These are phyloP conservation scores for Notocelia uddmanniana DNA, from an alignment of 2,888 invertebrate species.

Conservation along the genomic window DNA sequence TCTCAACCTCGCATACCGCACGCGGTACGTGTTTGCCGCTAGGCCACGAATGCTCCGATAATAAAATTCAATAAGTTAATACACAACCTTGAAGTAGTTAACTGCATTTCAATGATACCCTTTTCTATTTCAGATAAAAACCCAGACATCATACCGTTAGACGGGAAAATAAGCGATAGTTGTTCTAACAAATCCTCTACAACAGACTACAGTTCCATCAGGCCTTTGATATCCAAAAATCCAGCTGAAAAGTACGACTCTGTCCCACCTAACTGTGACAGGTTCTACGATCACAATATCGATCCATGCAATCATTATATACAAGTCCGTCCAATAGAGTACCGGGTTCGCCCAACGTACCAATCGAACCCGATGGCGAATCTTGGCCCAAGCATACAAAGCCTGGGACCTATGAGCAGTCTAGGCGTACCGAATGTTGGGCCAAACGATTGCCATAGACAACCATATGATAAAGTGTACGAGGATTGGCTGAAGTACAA, in stretches of 20 bases:
- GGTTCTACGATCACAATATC: constrained; percentile 73
- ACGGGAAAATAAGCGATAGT: constrained; percentile 80
- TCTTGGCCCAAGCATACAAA: constrained; percentile 67
- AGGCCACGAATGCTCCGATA: too few relatives aligned
- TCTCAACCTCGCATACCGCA: too few relatives aligned
- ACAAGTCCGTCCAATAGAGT: constrained; percentile 75
- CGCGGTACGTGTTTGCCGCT: too few relatives aligned
- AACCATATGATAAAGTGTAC: constrained; percentile 78
- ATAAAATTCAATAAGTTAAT: too few relatives aligned
- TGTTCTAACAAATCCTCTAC: constrained; percentile 80
- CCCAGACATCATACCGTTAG: constrained; percentile 81
- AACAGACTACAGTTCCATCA: constrained; percentile 77
- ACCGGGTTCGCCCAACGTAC: constrained; percentile 65
- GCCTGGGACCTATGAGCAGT: constrained; percentile 64
- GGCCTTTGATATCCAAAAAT: constrained; percentile 75
- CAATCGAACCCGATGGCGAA: constrained; percentile 65
- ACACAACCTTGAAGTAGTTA: too few relatives aligned
- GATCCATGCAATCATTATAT: constrained; percentile 76
- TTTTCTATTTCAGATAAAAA: constrained; percentile 74
- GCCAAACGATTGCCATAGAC: constrained; percentile 71
- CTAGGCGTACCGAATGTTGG: constrained; percentile 63
- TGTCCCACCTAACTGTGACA: constrained; percentile 65
- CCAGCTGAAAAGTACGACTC: constrained; percentile 74
- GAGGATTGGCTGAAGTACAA: constrained; percentile 86
- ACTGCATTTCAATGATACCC: background rate